Percentiles rank a stretch among this genome's conserved stretches.
Conservation (phyloP, 1,140 invertebrate species). For the Triops longicaudatus region DNA sequence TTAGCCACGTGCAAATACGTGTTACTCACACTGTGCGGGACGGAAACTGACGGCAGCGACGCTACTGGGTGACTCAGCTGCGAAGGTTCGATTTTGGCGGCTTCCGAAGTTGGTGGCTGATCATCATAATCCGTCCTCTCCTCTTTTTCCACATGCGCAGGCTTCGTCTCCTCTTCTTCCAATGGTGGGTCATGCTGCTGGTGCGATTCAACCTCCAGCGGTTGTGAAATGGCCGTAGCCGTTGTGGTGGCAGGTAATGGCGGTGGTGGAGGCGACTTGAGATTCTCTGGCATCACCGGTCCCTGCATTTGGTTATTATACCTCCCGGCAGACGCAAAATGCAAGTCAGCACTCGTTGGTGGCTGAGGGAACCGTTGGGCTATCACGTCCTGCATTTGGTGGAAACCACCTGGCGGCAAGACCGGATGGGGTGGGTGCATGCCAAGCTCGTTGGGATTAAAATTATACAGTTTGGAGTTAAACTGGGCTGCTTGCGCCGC, state of each 20-base stretch:
- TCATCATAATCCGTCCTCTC: background rate
- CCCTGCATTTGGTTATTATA: background rate
- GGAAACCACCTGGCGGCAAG: constrained; percentile 1
- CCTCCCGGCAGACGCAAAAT: constrained; percentile 29
- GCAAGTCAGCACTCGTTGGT: constrained; percentile 29
- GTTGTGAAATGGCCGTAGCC: background rate
- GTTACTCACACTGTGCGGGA: too few relatives aligned
- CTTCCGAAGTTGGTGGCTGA: background rate
- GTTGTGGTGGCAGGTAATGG: background rate
- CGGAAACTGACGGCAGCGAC: background rate
- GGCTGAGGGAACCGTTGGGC: background rate
- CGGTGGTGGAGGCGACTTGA: background rate
- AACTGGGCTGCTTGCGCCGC: constrained; percentile 21
- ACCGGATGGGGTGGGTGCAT: constrained; percentile 15
- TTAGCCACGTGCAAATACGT: background rate
- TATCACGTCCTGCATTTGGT: background rate
- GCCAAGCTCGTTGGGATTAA: constrained; percentile 24
- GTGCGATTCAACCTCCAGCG: background rate
- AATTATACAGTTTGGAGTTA: constrained; percentile 22
- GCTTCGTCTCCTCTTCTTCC: background rate
- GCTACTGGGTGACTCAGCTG: background rate
- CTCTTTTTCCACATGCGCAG: background rate
- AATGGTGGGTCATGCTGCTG: constrained; percentile 31
- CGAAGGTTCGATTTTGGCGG: background rate
- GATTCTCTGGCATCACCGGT: background rate